Evolutionary conservation across 2,888 invertebrate species (phyloP), one percentile per base, ranked within the genome.

Genomic region (Nowickia ferox): DNA sequence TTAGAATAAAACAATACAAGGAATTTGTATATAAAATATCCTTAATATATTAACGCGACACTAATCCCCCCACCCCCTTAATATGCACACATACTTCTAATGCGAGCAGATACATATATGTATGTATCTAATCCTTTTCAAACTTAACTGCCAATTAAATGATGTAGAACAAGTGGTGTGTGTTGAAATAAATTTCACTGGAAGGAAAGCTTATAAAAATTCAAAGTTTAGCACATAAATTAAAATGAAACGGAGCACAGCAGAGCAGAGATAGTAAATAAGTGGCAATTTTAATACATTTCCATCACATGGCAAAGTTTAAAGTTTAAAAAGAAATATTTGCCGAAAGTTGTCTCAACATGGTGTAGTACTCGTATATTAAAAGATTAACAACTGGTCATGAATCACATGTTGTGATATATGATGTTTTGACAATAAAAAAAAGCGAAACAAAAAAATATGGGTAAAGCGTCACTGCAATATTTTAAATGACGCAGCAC

Each of bases 91-190:
- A 40, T 65, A 19, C 42, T 59, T 30, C 42, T 22, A 6, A 30
- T 30, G 30, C 30, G 6, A 30, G 1, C 30, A 15, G 1, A 61
- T 11, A 46, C 19, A 17, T n/a, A n/a, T n/a, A n/a, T n/a, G n/a
- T n/a, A n/a, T n/a, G n/a, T n/a, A n/a, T 42, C 9, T 48, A 42
- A 65, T 30, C 46, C n/a, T 17, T 53, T 42, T 63, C 19, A 51
- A 77, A 69, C 61, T 55, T 53, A 81, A 75, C 68, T 68, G 75
- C 75, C 81, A 81, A 75, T 81, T 75, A 69, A 69, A 75, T 81
- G 74, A 69, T 10, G 42, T 51, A 46, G 42, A 75, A 81, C 61
- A 59, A 68, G 55, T 61, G 9, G 15, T 53, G 53, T 66, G 44
- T 53, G 42, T n/a, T 57, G 44, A 68, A 69, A 75, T 75, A 81